Conservation (phyloP, 2,113 vertebrate genomes). For the Delphinus delphis region DNA sequence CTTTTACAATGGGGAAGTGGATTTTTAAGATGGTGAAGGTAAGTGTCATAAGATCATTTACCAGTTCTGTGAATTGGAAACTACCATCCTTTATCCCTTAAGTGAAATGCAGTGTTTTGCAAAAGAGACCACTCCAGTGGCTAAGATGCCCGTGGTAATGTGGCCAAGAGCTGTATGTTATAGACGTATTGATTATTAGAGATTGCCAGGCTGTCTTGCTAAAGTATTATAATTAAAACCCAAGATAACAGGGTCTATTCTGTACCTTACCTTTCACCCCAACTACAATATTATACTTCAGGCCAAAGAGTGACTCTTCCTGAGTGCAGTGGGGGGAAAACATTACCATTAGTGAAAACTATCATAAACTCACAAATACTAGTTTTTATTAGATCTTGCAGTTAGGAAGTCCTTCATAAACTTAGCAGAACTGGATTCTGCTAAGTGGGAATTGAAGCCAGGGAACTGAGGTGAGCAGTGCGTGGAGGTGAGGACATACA, state of each 20-base stretch:
- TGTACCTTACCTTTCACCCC: slow-evolving; percentile 82
- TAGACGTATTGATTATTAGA: not conserved
- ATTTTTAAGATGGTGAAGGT: not conserved
- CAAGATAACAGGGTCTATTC: not conserved
- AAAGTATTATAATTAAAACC: not conserved
- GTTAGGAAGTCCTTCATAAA: not conserved
- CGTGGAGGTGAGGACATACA: not conserved
- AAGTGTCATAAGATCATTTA: not conserved
- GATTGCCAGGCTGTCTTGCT: not conserved
- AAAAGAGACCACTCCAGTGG: not conserved
- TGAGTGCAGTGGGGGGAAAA: slow-evolving; percentile 57
- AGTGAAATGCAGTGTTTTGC: not conserved
- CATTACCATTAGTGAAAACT: not conserved
- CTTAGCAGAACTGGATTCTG: not conserved
- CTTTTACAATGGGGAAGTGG: not conserved
- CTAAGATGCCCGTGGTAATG: not conserved
- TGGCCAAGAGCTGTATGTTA: not conserved
- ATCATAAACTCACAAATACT: not conserved
- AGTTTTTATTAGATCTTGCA: not conserved
- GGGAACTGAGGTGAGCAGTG: not conserved
- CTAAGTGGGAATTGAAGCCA: not conserved
- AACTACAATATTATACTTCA: slow-evolving; percentile 85
- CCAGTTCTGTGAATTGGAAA: not conserved
- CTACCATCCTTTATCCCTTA: not conserved
- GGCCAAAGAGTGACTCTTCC: slow-evolving; percentile 85